A percentile compares a stretch with the other conserved stretches of the same genome.
phyloP scores from a whole-genome alignment of 2,888 invertebrate species.

The Aricia artaxerxes region DNA sequence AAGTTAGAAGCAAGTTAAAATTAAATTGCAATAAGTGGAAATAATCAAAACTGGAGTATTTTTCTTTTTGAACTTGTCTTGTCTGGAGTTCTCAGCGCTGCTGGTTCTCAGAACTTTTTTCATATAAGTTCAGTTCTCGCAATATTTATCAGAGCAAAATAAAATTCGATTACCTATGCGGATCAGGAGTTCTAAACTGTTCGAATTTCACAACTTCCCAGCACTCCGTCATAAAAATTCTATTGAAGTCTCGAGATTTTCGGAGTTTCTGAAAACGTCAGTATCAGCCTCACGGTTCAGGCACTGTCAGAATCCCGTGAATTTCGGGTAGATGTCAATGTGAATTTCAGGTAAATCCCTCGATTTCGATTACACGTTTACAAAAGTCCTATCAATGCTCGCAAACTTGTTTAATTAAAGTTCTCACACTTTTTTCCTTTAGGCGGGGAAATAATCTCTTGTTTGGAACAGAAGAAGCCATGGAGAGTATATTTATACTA shows the following conservation, averaged over 20 bases:
- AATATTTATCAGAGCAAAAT: constrained; percentile 24
- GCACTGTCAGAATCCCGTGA: constrained; percentile 39
- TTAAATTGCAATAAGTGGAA: background rate
- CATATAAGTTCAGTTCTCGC: constrained; percentile 25
- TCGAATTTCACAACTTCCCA: constrained; percentile 43
- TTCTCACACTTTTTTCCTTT: constrained; percentile 79
- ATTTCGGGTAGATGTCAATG: constrained; percentile 58
- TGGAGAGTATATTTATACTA: constrained; percentile 43
- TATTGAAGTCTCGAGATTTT: constrained; percentile 51
- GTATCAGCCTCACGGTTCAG: constrained; percentile 44
- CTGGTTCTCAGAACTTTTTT: background rate
- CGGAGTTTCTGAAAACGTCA: constrained; percentile 49
- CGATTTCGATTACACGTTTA: constrained; percentile 76
- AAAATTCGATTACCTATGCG: constrained; percentile 43
- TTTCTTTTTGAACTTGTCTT: background rate
- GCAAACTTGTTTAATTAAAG: constrained; percentile 80
- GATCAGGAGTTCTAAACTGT: constrained; percentile 43
- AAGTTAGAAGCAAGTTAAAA: background rate
- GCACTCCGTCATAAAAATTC: constrained; percentile 54
- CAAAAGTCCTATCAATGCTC: constrained; percentile 75
- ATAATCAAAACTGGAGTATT: background rate
- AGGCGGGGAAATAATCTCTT: constrained; percentile 74
- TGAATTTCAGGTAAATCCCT: constrained; percentile 64
- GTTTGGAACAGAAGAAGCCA: constrained; percentile 52
- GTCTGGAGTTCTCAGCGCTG: background rate